Evolutionary conservation across 2,113 vertebrate species (phyloP).

Genomic region (Rattus rattus): DNA sequence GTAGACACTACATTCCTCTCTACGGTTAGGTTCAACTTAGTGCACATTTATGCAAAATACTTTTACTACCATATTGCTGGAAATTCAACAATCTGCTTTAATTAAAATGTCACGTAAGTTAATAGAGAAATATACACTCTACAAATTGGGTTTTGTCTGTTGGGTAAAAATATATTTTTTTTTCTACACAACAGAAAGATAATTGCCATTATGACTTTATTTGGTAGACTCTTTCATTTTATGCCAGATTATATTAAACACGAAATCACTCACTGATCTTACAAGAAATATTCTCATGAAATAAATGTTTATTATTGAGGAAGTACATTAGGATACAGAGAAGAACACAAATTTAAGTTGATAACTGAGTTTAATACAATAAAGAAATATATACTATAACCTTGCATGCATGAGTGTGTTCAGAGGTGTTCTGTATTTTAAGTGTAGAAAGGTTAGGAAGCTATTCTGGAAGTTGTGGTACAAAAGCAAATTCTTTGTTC

Average conservation of each 20-base stretch:
- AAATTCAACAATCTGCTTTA: not conserved
- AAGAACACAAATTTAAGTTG: slow-evolving; percentile 3
- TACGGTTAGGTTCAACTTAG: not conserved
- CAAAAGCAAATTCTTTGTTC: slow-evolving; percentile 65
- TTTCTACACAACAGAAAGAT: slow-evolving; percentile 34
- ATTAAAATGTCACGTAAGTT: slow-evolving; percentile 40
- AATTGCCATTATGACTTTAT: not conserved
- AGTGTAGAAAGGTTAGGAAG: not conserved
- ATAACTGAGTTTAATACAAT: not conserved
- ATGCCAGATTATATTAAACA: not conserved
- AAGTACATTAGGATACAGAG: not conserved
- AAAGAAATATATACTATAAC: not conserved
- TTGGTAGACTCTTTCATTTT: slow-evolving; percentile 10
- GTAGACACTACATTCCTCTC: not conserved
- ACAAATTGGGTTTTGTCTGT: slow-evolving; percentile 7
- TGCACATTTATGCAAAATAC: not conserved
- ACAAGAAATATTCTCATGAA: not conserved
- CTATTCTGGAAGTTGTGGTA: not conserved
- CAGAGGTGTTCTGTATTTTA: not conserved
- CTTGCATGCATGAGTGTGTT: not conserved
- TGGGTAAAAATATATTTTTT: not conserved
- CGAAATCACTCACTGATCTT: not conserved
- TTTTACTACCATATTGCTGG: not conserved
- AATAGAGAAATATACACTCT: slow-evolving; percentile 10
- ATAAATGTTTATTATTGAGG: not conserved